Evolutionary conservation across 2,797 vertebrate species (phyloP), one percentile per base, ranked within the genome.

Genomic region (Lutjanus campechanus): DNA sequence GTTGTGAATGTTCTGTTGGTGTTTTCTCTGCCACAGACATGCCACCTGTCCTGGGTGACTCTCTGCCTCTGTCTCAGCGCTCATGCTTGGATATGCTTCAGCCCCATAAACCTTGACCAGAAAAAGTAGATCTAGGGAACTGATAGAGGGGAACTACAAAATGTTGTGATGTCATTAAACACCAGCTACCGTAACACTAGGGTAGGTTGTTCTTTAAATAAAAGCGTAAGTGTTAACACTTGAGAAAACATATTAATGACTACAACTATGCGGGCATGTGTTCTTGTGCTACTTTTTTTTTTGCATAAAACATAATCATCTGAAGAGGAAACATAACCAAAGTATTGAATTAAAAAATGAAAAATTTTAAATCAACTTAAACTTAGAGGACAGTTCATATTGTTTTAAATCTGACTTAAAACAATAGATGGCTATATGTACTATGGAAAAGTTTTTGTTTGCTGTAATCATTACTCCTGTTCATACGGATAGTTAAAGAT

Each of bases 71-170:
- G 13, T 44, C 51, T 43, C n/a, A 67, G 51, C 25, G 40, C 22
- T n/a, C n/a, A 60, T 60, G 55, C n/a, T 51, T 46, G 5, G 46
- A 59, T 58, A 25, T 50, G 53, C 44, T 41, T 75, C 11, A 25
- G 63, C n/a, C 15, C 43, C 15, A 55, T 19, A 41, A 41, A 59
- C 9, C 15, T 19, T 59, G 54, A 13, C 46, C 6, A 50, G 16
- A 49, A 49, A 64, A 19, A 46, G 29, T 50, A 65, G 22, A 49
- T 62, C 36, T 46, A n/a, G 11, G 15, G 44, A 54, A 44, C 1
- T 55, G 16, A 5, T 36, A 36, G 29, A 36, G 29, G 29, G 29
- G 29, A 44, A 36, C 29, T 20, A 40, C 5, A n/a, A 16, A 17
- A 40, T 49, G 44, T 9, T 56, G 41, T 19, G 16, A 69, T 2